Evolutionary conservation across 2,113 vertebrate genomes (phyloP).

Genomic region (Vimba vimba): DNA sequence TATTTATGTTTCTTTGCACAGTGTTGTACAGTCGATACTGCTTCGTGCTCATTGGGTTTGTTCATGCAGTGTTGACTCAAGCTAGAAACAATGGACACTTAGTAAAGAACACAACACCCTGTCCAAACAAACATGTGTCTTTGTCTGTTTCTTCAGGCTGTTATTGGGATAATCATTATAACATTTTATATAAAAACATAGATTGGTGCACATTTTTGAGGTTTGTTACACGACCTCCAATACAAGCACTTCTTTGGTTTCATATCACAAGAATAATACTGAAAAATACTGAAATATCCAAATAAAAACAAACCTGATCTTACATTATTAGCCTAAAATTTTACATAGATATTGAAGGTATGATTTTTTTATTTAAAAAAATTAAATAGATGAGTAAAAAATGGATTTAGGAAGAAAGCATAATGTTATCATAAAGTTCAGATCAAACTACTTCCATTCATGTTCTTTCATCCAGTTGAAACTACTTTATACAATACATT

Average conservation of each 20-base stretch:
- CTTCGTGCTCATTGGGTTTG: constrained; percentile 1
- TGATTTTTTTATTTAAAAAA: too few relatives aligned
- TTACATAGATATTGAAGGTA: background rate
- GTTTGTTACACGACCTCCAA: background rate
- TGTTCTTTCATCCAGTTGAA: background rate
- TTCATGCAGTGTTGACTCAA: constrained; percentile 23
- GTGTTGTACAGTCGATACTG: background rate
- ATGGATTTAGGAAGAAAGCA: background rate
- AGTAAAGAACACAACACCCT: constrained; percentile 44
- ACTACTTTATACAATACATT: too few relatives aligned
- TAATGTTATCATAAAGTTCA: background rate
- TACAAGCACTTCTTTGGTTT: background rate
- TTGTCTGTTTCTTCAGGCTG: background rate
- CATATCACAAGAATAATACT: background rate
- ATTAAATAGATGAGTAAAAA: background rate
- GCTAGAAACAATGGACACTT: constrained; percentile 20
- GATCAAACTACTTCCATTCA: background rate
- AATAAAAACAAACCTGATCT: background rate
- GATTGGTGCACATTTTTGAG: background rate
- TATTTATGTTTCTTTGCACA: constrained; percentile 11
- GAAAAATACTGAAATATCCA: background rate
- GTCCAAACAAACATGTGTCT: background rate
- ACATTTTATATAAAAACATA: background rate
- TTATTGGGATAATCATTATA: background rate
- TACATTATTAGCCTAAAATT: background rate